Conservation (phyloP, 2,113 vertebrate genomes). For the Aldabrachelys gigantea region DNA sequence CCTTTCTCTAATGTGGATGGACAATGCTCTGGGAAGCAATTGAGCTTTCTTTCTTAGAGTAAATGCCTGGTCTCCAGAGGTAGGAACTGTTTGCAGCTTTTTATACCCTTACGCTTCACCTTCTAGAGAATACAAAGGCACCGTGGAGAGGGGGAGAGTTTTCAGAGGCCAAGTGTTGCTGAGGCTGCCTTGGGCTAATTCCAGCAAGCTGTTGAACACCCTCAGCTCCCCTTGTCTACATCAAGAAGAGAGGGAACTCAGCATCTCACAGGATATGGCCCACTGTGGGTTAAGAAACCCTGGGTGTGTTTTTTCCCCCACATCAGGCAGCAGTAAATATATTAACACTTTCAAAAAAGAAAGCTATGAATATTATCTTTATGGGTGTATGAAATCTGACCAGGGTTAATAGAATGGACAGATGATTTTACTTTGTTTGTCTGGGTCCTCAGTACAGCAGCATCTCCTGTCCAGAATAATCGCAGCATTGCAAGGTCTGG, state of each 20-base stretch:
- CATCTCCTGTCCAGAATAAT: rapidly evolving
- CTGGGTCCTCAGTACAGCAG: background rate
- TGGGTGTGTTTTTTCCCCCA: rapidly evolving
- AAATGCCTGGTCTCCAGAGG: conserved; percentile 88
- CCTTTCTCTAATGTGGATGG: conserved; percentile 95
- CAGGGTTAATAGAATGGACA: rapidly evolving
- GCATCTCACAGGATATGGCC: background rate
- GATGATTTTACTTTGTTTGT: background rate
- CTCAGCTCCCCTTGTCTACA: conserved; percentile 20
- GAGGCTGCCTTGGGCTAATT: conserved; percentile 44
- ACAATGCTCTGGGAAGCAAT: conserved; percentile 92
- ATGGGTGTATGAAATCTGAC: background rate
- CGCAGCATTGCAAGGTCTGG: rapidly evolving
- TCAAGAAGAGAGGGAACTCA: conserved; percentile 40
- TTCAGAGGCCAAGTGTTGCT: conserved; percentile 58
- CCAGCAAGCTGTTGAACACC: background rate
- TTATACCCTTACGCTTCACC: conserved; percentile 87
- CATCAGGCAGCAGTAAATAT: background rate
- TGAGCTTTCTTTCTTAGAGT: conserved; percentile 85
- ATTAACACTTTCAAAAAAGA: background rate
- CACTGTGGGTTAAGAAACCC: rapidly evolving
- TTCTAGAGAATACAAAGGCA: conserved; percentile 85
- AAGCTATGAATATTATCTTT: background rate
- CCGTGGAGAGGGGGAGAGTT: conserved; percentile 67
- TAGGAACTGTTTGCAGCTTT: conserved; percentile 89